These are phyloP conservation scores for Sebastes fasciatus DNA, from an alignment of 2,113 vertebrate genomes.

Conservation along the genomic window DNA sequence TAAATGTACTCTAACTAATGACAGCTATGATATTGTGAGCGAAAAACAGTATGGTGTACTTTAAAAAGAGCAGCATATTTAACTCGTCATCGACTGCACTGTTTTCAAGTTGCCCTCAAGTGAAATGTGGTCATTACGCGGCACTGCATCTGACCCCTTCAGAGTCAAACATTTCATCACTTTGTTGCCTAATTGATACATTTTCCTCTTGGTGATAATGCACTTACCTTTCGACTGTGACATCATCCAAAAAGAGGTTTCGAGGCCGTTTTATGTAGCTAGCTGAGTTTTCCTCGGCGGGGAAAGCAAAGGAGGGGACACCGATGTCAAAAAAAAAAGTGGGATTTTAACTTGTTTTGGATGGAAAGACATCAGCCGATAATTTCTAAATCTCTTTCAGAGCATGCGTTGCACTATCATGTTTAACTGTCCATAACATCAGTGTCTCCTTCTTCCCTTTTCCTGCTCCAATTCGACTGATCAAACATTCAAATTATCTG, in stretches of 20 bases:
- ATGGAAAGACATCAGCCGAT: slow-evolving; percentile 33
- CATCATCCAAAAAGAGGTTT: slow-evolving; percentile 29
- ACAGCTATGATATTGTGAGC: slow-evolving; percentile 81
- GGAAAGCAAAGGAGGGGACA: slow-evolving; percentile 26
- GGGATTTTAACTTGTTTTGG: neutral
- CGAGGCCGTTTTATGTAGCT: slow-evolving; percentile 69
- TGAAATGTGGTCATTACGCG: slow-evolving; percentile 6
- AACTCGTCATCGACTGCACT: slow-evolving; percentile 67
- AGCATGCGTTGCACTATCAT: slow-evolving; percentile 55
- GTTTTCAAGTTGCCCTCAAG: slow-evolving; percentile 52
- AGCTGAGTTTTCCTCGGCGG: slow-evolving; percentile 7
- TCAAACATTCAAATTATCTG: slow-evolving; percentile 7
- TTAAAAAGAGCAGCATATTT: slow-evolving; percentile 68
- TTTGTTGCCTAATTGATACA: slow-evolving; percentile 69
- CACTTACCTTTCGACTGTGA: slow-evolving; percentile 71
- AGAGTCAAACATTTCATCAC: slow-evolving; percentile 55
- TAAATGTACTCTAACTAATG: slow-evolving; percentile 81
- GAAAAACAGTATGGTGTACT: slow-evolving; percentile 59
- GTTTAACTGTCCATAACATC: slow-evolving; percentile 29
- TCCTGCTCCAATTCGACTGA: slow-evolving; percentile 20
- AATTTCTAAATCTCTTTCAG: slow-evolving; percentile 31
- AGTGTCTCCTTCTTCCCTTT: slow-evolving; percentile 25
- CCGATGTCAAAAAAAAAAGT: neutral
- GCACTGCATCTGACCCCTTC: slow-evolving; percentile 38
- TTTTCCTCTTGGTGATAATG: slow-evolving; percentile 48